Percentiles rank a stretch among this genome's conserved stretches.
Conservation (phyloP, 2,113 vertebrate species). For the Paralichthys olivaceus region DNA sequence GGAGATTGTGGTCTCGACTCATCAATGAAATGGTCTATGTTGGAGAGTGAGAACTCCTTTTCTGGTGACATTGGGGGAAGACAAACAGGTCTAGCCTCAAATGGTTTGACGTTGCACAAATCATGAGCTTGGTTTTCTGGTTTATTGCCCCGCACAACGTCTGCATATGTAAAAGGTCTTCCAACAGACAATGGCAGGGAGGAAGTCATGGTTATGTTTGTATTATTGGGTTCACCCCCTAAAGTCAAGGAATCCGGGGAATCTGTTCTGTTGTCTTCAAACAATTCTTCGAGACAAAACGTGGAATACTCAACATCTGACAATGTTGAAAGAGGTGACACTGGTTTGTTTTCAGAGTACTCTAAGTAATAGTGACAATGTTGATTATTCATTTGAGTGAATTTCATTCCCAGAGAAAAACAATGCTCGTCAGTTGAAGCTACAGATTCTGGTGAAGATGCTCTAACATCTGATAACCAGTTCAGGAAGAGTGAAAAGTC, state of each 20-base stretch:
- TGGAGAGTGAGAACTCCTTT: no score
- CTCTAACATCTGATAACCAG: slow-evolving; percentile 28
- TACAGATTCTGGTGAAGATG: slow-evolving; percentile 43
- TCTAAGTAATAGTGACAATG: slow-evolving; percentile 51
- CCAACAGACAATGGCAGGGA: neutral
- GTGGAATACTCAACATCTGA: slow-evolving; percentile 7
- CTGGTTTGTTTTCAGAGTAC: slow-evolving; percentile 7
- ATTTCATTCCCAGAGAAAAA: neutral
- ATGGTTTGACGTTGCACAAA: neutral
- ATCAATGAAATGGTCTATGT: neutral
- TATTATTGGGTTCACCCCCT: neutral
- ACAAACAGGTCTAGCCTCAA: neutral
- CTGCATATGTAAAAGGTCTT: neutral
- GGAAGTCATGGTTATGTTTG: neutral
- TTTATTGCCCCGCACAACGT: neutral
- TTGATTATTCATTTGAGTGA: neutral
- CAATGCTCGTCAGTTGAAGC: neutral
- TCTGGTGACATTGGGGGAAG: neutral
- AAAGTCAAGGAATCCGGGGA: neutral
- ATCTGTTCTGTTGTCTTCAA: neutral
- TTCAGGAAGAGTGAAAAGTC: slow-evolving; percentile 19
- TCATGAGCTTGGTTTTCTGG: no score
- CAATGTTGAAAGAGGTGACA: slow-evolving; percentile 12
- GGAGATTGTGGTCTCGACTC: neutral
- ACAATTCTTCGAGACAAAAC: neutral